Conservation (phyloP, 1,140 invertebrate genomes). For the Homarus americanus region DNA sequence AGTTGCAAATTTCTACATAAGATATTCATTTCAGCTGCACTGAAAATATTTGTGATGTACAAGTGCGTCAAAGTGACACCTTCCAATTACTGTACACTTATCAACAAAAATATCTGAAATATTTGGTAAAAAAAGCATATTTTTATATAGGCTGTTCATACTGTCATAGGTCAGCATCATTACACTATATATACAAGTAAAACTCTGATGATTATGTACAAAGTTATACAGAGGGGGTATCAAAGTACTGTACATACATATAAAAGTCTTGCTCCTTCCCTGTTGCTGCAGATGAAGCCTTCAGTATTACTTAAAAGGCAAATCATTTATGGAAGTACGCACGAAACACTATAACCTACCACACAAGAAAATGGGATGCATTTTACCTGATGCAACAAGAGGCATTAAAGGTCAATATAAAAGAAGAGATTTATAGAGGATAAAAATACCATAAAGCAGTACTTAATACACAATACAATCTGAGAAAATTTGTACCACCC, state of each 20-base stretch:
- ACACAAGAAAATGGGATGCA: not conserved
- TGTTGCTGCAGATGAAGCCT: constrained; percentile 17
- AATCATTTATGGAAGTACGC: not conserved
- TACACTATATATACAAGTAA: constrained; percentile 43
- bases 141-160: constrained; percentile 28
- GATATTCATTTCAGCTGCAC: constrained; percentile 22
- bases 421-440: not conserved
- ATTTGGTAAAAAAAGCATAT: constrained; percentile 35
- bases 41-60: not conserved
- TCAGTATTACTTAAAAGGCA: constrained; percentile 8
- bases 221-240: constrained; percentile 49
- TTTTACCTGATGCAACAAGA: not conserved
- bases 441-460: not conserved
- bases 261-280: constrained; percentile 33
- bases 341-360: not conserved
- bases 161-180: constrained; percentile 19
- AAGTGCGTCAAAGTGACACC: not conserved
- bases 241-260: constrained; percentile 41
- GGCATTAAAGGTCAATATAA: not conserved
- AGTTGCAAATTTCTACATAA: not conserved
- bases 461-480: constrained; percentile 4
- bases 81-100: constrained; percentile 6
- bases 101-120: constrained; percentile 18
- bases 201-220: constrained; percentile 54
- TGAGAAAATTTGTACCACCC: constrained; percentile 11